A percentile compares a stretch with the other conserved stretches of the same genome.
phyloP scores from a whole-genome alignment of 2,888 invertebrate species.

The Parascotia fuliginaria region DNA sequence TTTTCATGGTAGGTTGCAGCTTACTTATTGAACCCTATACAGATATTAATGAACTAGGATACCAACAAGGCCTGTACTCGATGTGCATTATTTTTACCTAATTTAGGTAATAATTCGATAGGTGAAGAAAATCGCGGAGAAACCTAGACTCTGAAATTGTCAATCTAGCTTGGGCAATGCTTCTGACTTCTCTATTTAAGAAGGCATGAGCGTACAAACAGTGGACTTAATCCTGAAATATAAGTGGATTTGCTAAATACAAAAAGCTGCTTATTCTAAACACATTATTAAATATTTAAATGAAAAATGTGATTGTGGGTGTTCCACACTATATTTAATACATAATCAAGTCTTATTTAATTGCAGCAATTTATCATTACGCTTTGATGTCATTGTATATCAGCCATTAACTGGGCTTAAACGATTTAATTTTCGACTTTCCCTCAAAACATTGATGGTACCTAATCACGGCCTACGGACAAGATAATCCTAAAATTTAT shows the following conservation, averaged over 20 bases:
- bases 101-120: too few relatives aligned
- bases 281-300: slow-evolving; percentile 19
- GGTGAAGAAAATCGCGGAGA: too few relatives aligned
- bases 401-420: slow-evolving; percentile 75
- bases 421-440: slow-evolving; percentile 80
- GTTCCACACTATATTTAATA: slow-evolving; percentile 46
- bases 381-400: slow-evolving; percentile 60
- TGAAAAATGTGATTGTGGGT: slow-evolving; percentile 34
- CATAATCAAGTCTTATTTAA: slow-evolving; percentile 44
- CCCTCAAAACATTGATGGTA: slow-evolving; percentile 75
- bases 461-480: slow-evolving; percentile 79
- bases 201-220: too few relatives aligned
- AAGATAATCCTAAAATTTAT: slow-evolving; percentile 84
- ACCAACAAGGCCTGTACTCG: too few relatives aligned
- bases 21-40: too few relatives aligned
- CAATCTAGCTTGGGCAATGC: too few relatives aligned
- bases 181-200: neutral
- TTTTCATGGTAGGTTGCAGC: too few relatives aligned
- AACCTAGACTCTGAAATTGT: too few relatives aligned
- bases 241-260: slow-evolving; percentile 7
- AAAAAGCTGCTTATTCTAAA: slow-evolving; percentile 1
- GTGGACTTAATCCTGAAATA: slow-evolving; percentile 1
- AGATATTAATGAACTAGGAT: too few relatives aligned
- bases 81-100: too few relatives aligned
- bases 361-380: slow-evolving; percentile 62